Evolutionary conservation across 2,888 invertebrate genomes (phyloP).

Genomic region (Xylota segnis): DNA sequence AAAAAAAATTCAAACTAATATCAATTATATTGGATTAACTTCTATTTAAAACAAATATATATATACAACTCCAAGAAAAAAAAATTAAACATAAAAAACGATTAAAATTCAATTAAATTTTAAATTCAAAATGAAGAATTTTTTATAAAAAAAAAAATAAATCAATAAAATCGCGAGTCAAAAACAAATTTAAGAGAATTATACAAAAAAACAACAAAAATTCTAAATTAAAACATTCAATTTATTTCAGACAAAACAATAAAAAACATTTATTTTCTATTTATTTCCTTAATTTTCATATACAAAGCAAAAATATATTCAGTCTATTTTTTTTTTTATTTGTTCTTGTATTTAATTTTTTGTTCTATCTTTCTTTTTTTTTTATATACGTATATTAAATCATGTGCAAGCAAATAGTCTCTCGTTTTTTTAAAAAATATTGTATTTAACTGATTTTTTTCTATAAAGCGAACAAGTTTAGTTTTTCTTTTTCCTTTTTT

Average conservation of each 20-base stretch:
- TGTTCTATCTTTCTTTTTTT: constrained; percentile 49
- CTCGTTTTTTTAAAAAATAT: constrained; percentile 33
- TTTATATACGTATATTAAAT: constrained; percentile 50
- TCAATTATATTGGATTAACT: constrained; percentile 67
- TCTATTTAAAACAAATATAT: constrained; percentile 59
- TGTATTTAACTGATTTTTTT: constrained; percentile 9
- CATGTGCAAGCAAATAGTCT: constrained; percentile 57
- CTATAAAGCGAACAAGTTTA: background rate
- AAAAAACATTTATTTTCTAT: constrained; percentile 58
- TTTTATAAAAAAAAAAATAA: constrained; percentile 47
- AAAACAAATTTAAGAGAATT: constrained; percentile 39
- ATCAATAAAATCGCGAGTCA: constrained; percentile 55
- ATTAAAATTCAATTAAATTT: constrained; percentile 73
- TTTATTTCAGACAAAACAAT: constrained; percentile 49
- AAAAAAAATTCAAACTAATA: constrained; percentile 57
- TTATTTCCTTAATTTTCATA: constrained; percentile 57
- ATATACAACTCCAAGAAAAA: constrained; percentile 14
- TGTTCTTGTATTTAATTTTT: constrained; percentile 58
- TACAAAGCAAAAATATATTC: constrained; percentile 21
- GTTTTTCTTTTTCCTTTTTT: constrained; percentile 22
- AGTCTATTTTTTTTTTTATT: constrained; percentile 26
- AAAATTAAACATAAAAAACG: constrained; percentile 56
- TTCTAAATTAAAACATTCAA: constrained; percentile 38
- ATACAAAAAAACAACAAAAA: constrained; percentile 18
- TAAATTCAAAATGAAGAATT: constrained; percentile 52